A percentile compares a stretch with the other conserved stretches of the same genome.
Conservation (phyloP, 37 sponge, comb jelly and placozoan genomes). For the Beroe ovata region DNA sequence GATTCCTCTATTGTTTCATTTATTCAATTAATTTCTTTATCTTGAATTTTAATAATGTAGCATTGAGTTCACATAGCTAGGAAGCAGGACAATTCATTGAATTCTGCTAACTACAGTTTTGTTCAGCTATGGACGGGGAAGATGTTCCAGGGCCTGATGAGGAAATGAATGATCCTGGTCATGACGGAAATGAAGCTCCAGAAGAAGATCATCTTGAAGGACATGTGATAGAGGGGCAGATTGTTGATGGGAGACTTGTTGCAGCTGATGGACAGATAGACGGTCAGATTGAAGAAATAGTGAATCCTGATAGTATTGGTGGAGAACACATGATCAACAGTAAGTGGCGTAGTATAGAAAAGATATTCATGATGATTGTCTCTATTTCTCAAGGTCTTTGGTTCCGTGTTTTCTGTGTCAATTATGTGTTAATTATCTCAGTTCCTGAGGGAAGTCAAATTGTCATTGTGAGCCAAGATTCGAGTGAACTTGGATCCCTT, state of each 20-base stretch:
- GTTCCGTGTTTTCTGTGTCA: too few relatives aligned
- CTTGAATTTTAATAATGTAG: too few relatives aligned
- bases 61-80: too few relatives aligned
- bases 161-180: constrained; percentile 1
- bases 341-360: too few relatives aligned
- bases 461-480: constrained; percentile 60
- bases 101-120: too few relatives aligned
- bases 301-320: constrained; percentile 17
- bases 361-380: too few relatives aligned
- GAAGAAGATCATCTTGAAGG: constrained; percentile 4
- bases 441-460: constrained; percentile 63
- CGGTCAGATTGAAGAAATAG: constrained; percentile 61
- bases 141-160: not conserved
- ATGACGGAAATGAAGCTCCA: not conserved
- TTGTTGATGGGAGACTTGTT: constrained; percentile 52
- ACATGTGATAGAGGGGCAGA: constrained; percentile 63
- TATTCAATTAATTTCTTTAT: not conserved
- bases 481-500: constrained; percentile 50
- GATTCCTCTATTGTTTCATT: not conserved
- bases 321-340: constrained; percentile 67
- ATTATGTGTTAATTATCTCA: too few relatives aligned
- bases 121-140: not conserved
- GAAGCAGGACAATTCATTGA: too few relatives aligned
- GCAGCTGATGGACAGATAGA: constrained; percentile 58
- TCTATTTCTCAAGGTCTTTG: too few relatives aligned